Base-by-base conservation (phyloP, 2,113 vertebrate genomes). In the Glaucidium brasilianum region DNA sequence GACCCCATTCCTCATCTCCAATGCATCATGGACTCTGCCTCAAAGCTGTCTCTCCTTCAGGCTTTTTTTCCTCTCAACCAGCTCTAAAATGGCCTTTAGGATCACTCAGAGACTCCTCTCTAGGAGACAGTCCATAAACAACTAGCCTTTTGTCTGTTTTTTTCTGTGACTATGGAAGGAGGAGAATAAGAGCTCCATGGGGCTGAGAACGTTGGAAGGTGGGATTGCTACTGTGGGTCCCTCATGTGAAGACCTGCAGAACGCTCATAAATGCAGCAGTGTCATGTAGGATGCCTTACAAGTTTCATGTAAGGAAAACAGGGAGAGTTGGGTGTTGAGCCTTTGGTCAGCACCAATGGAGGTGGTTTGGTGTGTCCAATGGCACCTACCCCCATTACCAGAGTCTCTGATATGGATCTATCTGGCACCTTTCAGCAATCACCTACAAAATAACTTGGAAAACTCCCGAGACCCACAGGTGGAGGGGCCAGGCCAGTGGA, bases 191-290 rank as follows among this genome's bases (percentile, higher is more conserved):
- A 56, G 12, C 15, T 76, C 34, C 18, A 3, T 11, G 26, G 9
- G 9, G 4, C 55, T 68, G 49, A 88, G 35, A 8, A 29, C 29
- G 34, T 4, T 47, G 27, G 22, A 43, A 63, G 14, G 34, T 32
- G 5, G 32, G 39, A 74, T 74, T 74, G 62, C 41, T 63, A 1
- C 34, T 47, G 25, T 52, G 41, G 5, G 21, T 74, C 12, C 10
- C 23, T 52, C 10, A 0, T 23, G 26, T 66, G 66, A 78, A 74
- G 19, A 76, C 12, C 37, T 83, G 64, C 14, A 88, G 18, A 30
- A 67, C 0, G 0, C 11, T 35, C 4, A 6, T 39, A 55, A 53
- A 37, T 43, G 18, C 15, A 25, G 6, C 6, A 10, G 4, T 64
- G 27, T 11, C 4, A 0, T 26, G 13, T n/a, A 34, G 27, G 6